Conservation (phyloP, 1,140 invertebrate species). For the Eulimnadia texana region DNA sequence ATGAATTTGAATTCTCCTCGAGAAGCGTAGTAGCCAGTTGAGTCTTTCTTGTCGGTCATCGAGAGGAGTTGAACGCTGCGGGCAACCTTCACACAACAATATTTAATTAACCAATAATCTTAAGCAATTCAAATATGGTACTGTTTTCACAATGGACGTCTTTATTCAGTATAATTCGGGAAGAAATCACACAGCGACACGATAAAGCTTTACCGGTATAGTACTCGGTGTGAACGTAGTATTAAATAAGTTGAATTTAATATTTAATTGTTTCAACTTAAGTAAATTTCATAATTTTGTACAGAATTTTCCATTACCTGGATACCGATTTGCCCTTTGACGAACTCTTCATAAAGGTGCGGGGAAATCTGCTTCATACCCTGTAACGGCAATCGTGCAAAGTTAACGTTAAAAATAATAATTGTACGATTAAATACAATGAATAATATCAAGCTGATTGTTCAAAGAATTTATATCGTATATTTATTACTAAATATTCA, state of each 20-base stretch:
- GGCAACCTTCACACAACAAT: too few species aligned
- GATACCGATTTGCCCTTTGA: neutral
- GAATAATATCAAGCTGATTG: neutral
- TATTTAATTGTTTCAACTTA: neutral
- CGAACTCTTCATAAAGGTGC: neutral
- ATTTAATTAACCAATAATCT: too few species aligned
- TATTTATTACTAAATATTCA: neutral
- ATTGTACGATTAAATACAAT: neutral
- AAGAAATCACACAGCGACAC: too few species aligned
- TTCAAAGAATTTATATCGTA: neutral
- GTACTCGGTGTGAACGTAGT: too few species aligned
- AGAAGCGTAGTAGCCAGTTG: neutral
- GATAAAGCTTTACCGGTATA: too few species aligned
- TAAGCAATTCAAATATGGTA: too few species aligned
- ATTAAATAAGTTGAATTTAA: neutral
- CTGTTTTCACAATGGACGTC: too few species aligned
- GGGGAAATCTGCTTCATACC: conserved; percentile 2
- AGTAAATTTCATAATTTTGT: neutral
- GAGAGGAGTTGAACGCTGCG: conserved; percentile 7
- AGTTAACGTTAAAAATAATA: neutral
- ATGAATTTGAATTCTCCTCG: conserved; percentile 14
- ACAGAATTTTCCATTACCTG: conserved; percentile 9
- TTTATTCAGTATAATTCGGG: too few species aligned
- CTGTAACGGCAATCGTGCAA: neutral
- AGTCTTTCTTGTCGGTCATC: conserved; percentile 13